These are phyloP conservation scores for Manduca sexta DNA, from an alignment of 1,140 invertebrate species.

Conservation along the genomic window DNA sequence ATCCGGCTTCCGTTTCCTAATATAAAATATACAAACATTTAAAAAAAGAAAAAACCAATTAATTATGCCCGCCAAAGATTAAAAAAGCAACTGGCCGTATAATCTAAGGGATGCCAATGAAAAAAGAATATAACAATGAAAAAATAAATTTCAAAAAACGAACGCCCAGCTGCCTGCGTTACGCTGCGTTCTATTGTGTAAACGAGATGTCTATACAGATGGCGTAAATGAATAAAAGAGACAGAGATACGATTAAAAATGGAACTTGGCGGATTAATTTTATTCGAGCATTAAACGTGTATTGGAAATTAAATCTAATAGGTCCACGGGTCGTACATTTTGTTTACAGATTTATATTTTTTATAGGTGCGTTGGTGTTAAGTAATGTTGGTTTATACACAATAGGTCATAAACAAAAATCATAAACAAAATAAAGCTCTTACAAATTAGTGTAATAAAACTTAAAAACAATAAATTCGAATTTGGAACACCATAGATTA, in stretches of 20 bases:
- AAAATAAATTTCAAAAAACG: constrained; percentile 44
- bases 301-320: constrained; percentile 51
- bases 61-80: constrained; percentile 46
- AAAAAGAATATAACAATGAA: constrained; percentile 49
- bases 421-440: constrained; percentile 2
- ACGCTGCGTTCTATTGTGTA: constrained; percentile 33
- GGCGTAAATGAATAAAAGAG: constrained; percentile 20
- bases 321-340: constrained; percentile 40
- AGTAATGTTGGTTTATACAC: not conserved
- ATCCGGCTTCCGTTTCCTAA: constrained; percentile 23
- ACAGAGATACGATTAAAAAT: constrained; percentile 42
- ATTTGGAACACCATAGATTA: too few relatives aligned
- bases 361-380: not conserved
- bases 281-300: constrained; percentile 54
- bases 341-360: constrained; percentile 37
- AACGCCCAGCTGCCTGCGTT: constrained; percentile 61
- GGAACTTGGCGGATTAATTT: constrained; percentile 53
- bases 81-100: constrained; percentile 53
- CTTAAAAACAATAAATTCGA: too few relatives aligned
- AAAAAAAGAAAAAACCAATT: constrained; percentile 41
- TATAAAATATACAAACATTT: constrained; percentile 9
- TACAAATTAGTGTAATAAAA: not conserved
- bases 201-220: constrained; percentile 20
- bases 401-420: not conserved
- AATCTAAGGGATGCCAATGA: constrained; percentile 51